These are phyloP conservation scores for Aphrophora alni DNA, from an alignment of 2,888 invertebrate species.

Conservation along the genomic window DNA sequence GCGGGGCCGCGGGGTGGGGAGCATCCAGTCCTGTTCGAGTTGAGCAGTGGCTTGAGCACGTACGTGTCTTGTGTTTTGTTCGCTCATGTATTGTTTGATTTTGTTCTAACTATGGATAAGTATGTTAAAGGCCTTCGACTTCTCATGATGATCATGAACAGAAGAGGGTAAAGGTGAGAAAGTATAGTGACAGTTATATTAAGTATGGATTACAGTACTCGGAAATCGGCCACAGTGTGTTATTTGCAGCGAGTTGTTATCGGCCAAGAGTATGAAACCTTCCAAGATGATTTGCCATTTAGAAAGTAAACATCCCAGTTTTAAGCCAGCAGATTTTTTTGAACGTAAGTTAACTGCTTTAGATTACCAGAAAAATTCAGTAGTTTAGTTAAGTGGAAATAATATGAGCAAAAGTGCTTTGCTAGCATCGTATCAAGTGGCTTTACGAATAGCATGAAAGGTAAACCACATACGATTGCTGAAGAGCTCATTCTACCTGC, in stretches of 20 bases:
- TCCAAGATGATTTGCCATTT: constrained; percentile 28
- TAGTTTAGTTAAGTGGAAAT: constrained; percentile 16
- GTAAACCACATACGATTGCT: constrained; percentile 8
- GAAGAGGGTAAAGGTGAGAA: background rate
- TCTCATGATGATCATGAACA: background rate
- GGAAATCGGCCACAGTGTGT: constrained; percentile 22
- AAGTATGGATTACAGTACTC: background rate
- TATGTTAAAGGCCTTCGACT: background rate
- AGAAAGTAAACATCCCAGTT: constrained; percentile 23
- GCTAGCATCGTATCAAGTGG: background rate
- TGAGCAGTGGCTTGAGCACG: background rate
- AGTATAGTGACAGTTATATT: no score
- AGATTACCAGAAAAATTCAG: no score
- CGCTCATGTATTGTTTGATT: constrained; percentile 7
- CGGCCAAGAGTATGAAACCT: constrained; percentile 23
- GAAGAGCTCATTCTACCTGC: constrained; percentile 13
- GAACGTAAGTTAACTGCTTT: constrained; percentile 1
- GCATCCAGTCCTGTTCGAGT: background rate
- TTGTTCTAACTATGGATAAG: constrained; percentile 13
- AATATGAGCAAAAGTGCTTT: background rate
- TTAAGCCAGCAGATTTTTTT: constrained; percentile 19
- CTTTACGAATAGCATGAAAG: constrained; percentile 15
- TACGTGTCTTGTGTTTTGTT: constrained; percentile 4
- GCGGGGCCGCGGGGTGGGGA: background rate
- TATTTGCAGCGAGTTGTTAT: constrained; percentile 25